phyloP scores from a whole-genome alignment of 2,888 invertebrate genomes.

The Oscheius sp. region DNA sequence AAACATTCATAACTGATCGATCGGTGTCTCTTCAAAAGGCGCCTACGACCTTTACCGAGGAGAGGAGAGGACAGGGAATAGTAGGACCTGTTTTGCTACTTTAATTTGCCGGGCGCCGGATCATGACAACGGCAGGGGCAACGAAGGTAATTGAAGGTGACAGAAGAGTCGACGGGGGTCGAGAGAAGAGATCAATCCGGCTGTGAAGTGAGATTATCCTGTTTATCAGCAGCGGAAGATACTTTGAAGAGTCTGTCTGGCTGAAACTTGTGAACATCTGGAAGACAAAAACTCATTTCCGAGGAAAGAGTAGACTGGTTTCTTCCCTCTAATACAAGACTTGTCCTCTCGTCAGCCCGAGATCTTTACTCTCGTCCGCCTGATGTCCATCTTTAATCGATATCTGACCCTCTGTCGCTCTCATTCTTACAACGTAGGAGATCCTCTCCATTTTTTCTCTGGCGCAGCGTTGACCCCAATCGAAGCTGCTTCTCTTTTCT shows the following conservation, averaged over 20 bases:
- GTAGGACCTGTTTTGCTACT: slow-evolving; percentile 21
- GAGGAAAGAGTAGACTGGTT: not conserved
- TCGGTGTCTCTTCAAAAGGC: slow-evolving; percentile 20
- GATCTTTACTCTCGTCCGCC: not conserved
- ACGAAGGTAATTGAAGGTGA: slow-evolving; percentile 21
- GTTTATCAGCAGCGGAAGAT: no score
- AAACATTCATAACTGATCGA: slow-evolving; percentile 13
- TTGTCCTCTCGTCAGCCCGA: not conserved
- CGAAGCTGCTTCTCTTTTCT: slow-evolving; percentile 1
- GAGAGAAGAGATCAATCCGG: not conserved
- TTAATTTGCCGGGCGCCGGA: slow-evolving; percentile 17
- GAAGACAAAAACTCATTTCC: no score
- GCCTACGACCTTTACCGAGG: not conserved
- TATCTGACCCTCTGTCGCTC: not conserved
- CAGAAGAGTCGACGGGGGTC: not conserved
- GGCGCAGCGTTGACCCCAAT: not conserved
- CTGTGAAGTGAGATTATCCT: not conserved
- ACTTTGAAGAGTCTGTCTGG: no score
- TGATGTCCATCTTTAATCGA: slow-evolving; percentile 1
- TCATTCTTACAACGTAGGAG: slow-evolving; percentile 5
- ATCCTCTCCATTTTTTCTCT: slow-evolving; percentile 1
- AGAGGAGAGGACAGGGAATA: not conserved
- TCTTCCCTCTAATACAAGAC: no score
- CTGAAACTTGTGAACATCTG: no score
- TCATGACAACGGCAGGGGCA: slow-evolving; percentile 1